Percentiles rank a stretch among this genome's conserved stretches.
Evolutionary conservation across 2,888 invertebrate species (phyloP).

Genomic region (Plemyria rubiginata): DNA sequence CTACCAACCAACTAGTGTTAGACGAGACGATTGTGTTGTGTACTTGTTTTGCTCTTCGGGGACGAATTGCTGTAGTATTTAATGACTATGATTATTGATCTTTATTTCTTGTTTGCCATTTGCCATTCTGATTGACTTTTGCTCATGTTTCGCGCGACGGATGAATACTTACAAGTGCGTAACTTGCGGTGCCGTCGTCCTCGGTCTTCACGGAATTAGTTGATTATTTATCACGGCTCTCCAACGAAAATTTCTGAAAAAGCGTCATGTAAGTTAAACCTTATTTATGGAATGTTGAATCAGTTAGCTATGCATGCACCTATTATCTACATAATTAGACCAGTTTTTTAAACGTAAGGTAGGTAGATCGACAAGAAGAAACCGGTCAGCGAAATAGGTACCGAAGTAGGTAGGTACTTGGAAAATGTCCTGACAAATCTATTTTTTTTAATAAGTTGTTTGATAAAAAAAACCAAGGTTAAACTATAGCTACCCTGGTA

Average conservation of each 20-base stretch:
- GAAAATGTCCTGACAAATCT: background rate
- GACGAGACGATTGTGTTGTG: background rate
- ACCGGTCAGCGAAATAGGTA: constrained; percentile 11
- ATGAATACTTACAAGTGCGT: constrained; percentile 22
- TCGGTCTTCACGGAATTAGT: constrained; percentile 13
- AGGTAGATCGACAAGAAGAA: constrained; percentile 27
- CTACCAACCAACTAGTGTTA: background rate
- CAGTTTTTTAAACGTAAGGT: constrained; percentile 12
- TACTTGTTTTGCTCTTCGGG: constrained; percentile 5
- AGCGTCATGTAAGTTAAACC: constrained; percentile 37
- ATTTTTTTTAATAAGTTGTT: background rate
- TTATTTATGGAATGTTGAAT: background rate
- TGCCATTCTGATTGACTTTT: constrained; percentile 5
- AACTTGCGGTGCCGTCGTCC: constrained; percentile 12
- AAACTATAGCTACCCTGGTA: no score
- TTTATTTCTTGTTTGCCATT: constrained; percentile 1
- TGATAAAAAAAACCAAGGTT: no score
- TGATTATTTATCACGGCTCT: constrained; percentile 11
- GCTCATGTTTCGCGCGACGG: constrained; percentile 13
- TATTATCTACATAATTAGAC: constrained; percentile 19
- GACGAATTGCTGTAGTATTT: background rate
- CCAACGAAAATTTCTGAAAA: constrained; percentile 6
- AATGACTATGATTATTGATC: constrained; percentile 1
- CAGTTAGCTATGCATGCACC: constrained; percentile 3
- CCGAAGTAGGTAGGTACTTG: background rate